Conservation (phyloP, 2,797 vertebrate species). For the Karalla daura region DNA sequence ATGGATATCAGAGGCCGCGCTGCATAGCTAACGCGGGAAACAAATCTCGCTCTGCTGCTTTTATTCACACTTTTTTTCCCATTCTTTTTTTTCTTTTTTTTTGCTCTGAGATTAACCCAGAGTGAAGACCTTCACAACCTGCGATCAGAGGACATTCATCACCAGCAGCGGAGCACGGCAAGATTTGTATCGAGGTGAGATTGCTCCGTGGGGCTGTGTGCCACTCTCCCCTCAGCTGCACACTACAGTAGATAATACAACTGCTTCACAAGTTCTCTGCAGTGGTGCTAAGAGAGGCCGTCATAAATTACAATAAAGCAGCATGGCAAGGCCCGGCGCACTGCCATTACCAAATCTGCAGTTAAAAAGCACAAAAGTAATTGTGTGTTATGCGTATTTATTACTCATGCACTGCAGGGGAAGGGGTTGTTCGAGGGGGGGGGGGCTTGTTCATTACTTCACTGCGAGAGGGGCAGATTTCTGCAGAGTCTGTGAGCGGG, state of each 20-base stretch:
- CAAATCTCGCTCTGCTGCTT: conserved; percentile 41
- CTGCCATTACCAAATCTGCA: conserved; percentile 67
- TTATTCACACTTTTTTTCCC: conserved; percentile 46
- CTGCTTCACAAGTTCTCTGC: conserved; percentile 58
- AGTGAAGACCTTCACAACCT: conserved; percentile 47
- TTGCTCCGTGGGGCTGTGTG: conserved; percentile 34
- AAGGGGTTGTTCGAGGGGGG: conserved; percentile 69
- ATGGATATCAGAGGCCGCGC: conserved; percentile 37
- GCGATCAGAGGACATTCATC: conserved; percentile 55
- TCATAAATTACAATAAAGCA: conserved; percentile 80
- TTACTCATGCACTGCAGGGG: conserved; percentile 67
- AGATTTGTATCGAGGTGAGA: conserved; percentile 50
- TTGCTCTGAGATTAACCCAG: conserved; percentile 46
- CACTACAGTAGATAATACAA: conserved; percentile 18
- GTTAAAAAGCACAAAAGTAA: conserved; percentile 75
- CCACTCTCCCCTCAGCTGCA: conserved; percentile 19
- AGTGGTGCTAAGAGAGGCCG: conserved; percentile 48
- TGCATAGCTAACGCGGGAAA: conserved; percentile 49
- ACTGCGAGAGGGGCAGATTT: conserved; percentile 16
- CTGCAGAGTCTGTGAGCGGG: conserved; percentile 23
- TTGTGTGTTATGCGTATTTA: conserved; percentile 79
- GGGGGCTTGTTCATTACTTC: conserved; percentile 66
- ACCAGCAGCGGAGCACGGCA: conserved; percentile 44
- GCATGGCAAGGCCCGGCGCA: conserved; percentile 44
- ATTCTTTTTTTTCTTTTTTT: conserved; percentile 37